phyloP scores from a whole-genome alignment of 2,113 vertebrate genomes.

The Podarcis raffonei region DNA sequence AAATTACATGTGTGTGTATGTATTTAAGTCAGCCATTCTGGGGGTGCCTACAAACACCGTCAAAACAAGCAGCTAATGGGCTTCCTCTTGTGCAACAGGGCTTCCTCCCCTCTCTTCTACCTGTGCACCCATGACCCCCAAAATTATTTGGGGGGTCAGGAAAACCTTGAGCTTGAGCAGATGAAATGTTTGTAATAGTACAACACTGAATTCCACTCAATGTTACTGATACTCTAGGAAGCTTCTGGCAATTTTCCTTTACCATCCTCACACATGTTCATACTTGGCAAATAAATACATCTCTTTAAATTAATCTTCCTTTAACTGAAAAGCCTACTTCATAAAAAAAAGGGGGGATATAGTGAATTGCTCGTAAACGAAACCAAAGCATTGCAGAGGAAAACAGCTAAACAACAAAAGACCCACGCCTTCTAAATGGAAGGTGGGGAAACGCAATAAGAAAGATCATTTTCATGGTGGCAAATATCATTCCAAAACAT shows the following conservation, averaged over 20 bases:
- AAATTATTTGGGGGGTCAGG: no score
- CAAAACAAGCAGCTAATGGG: not conserved
- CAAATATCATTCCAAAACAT: not conserved
- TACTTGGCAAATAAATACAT: constrained; percentile 2
- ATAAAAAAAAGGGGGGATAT: not conserved
- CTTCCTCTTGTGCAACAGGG: no score
- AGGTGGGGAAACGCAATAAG: not conserved
- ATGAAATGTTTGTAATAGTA: no score
- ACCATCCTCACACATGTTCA: not conserved
- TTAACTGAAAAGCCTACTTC: not conserved
- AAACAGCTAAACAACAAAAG: not conserved
- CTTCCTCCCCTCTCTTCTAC: no score
- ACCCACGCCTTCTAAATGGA: not conserved
- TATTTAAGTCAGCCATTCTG: not conserved
- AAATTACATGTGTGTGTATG: no score
- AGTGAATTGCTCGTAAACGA: not conserved
- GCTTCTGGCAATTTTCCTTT: not conserved
- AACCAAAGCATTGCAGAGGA: not conserved
- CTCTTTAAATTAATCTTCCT: constrained; percentile 3
- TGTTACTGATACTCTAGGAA: not conserved
- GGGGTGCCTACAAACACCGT: not conserved
- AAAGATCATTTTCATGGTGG: constrained; percentile 14
- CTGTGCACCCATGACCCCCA: no score
- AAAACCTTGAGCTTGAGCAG: no score
- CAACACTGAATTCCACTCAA: no score